Conservation (phyloP, 2,797 vertebrate genomes). For the Lerista edwardsae region DNA sequence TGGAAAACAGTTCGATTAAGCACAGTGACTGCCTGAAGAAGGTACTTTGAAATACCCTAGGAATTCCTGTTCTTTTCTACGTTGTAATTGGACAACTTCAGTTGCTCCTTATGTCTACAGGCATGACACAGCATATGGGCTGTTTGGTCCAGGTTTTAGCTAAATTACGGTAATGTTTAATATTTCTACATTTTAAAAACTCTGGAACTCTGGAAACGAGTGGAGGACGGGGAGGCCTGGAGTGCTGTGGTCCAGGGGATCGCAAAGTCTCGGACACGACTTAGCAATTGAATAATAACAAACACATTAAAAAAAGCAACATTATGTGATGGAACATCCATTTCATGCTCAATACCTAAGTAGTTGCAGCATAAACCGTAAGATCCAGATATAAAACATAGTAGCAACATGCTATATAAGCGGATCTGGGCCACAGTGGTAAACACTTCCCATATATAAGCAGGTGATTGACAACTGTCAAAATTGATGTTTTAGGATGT, state of each 20-base stretch:
- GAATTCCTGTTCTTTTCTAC: neutral
- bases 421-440: no score
- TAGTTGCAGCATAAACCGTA: neutral
- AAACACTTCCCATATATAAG: no score
- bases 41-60: neutral
- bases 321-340: neutral
- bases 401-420: no score
- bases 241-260: no score
- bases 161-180: neutral
- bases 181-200: no score
- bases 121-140: neutral
- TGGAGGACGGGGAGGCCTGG: no score
- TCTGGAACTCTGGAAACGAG: no score
- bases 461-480: no score
- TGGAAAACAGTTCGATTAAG: neutral
- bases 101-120: neutral
- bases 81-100: neutral
- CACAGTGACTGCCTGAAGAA: neutral
- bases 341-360: neutral
- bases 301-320: no score
- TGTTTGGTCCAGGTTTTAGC: neutral
- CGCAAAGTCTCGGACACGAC: no score
- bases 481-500: no score
- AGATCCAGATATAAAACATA: neutral
- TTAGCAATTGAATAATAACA: no score